Evolutionary conservation across 2,797 vertebrate species (phyloP).

Genomic region (Coregonus ussuriensis): DNA sequence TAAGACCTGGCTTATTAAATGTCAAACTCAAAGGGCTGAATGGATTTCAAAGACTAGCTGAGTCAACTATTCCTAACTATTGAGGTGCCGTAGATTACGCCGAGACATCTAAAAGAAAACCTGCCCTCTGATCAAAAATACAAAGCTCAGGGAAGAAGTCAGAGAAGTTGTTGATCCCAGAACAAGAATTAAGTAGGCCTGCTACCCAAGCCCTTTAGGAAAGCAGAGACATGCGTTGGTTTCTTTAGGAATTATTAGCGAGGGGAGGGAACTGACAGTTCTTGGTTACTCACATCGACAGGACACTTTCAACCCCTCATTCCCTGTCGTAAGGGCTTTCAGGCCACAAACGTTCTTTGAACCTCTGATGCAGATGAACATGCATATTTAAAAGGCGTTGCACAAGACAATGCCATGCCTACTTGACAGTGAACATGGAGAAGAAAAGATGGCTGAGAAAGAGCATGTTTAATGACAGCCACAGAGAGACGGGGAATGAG

Average conservation of each 20-base stretch:
- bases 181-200: slow-evolving; percentile 26
- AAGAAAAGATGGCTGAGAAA: slow-evolving; percentile 57
- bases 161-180: slow-evolving; percentile 23
- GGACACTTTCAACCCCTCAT: slow-evolving; percentile 7
- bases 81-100: slow-evolving; percentile 30
- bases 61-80: slow-evolving; percentile 53
- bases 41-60: slow-evolving; percentile 63
- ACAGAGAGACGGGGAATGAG: slow-evolving; percentile 23
- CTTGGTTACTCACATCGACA: slow-evolving; percentile 7
- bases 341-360: slow-evolving; percentile 38
- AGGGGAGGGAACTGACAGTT: slow-evolving; percentile 15
- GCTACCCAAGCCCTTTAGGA: slow-evolving; percentile 1
- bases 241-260: neutral
- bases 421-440: slow-evolving; percentile 54
- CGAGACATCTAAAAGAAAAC: slow-evolving; percentile 21
- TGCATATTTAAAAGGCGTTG: slow-evolving; percentile 60
- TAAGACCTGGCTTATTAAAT: slow-evolving; percentile 68
- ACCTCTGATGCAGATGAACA: slow-evolving; percentile 40
- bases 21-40: slow-evolving; percentile 69
- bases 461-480: slow-evolving; percentile 67
- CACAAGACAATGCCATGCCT: slow-evolving; percentile 53
- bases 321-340: slow-evolving; percentile 14
- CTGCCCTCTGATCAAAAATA: slow-evolving; percentile 46
- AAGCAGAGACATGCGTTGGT: neutral
- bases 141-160: slow-evolving; percentile 27